A percentile compares a stretch with the other conserved stretches of the same genome.
phyloP scores from a whole-genome alignment of 2,113 vertebrate genomes.

The Spizaetus ornatus region DNA sequence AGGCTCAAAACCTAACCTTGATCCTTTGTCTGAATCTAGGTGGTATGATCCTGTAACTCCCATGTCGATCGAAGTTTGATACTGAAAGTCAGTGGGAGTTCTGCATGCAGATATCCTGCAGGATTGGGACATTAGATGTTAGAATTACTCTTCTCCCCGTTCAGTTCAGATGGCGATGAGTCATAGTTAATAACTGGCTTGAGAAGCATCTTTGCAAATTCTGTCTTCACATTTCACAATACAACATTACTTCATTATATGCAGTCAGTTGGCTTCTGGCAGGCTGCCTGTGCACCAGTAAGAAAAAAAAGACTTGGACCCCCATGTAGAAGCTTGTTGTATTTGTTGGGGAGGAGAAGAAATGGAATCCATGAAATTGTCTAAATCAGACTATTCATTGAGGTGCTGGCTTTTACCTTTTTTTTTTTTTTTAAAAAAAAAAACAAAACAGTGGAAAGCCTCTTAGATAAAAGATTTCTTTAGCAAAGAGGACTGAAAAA shows the following conservation, averaged over 20 bases:
- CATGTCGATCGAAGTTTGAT: not conserved
- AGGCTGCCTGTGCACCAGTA: not conserved
- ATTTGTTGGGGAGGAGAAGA: not conserved
- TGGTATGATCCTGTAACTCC: not conserved
- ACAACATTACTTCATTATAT: not conserved
- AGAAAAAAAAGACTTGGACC: not conserved
- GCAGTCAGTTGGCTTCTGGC: not conserved
- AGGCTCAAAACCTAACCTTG: fast-evolving
- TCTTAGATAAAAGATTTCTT: slow-evolving; percentile 12
- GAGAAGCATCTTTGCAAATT: not conserved
- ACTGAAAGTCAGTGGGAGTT: not conserved
- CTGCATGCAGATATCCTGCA: not conserved
- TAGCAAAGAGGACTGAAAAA: not conserved
- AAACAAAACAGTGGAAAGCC: not conserved
- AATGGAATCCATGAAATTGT: not conserved
- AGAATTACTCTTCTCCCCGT: not conserved
- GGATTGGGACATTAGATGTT: not conserved
- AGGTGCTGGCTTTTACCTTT: not conserved
- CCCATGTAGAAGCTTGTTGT: not conserved
- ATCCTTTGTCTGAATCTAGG: not conserved
- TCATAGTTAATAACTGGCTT: slow-evolving; percentile 2
- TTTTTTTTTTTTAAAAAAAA: too few species aligned
- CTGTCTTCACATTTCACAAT: not conserved
- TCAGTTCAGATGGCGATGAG: not conserved
- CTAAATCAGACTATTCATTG: not conserved